phyloP scores from a whole-genome alignment of 2,113 vertebrate species.

The Carassius carassius region DNA sequence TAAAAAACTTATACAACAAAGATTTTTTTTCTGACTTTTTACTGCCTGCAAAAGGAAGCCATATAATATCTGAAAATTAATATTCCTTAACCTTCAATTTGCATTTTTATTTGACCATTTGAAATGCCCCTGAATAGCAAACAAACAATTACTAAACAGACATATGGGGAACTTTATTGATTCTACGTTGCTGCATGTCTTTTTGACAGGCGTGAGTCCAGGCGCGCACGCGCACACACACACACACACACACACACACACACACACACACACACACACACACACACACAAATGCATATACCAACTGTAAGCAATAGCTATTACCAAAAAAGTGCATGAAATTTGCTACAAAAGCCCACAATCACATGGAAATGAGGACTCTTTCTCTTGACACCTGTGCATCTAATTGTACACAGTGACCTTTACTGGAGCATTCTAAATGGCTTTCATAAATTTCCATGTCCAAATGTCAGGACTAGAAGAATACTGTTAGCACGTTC shows the following conservation, averaged over 20 bases:
- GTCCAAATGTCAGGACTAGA: constrained; percentile 68
- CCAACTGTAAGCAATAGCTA: not conserved
- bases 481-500: constrained; percentile 51
- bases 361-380: constrained; percentile 45
- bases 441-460: constrained; percentile 63
- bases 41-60: not conserved
- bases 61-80: not conserved
- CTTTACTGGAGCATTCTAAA: constrained; percentile 62
- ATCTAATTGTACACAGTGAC: constrained; percentile 64
- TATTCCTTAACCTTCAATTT: not conserved
- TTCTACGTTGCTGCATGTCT: not conserved
- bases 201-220: not conserved
- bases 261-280: not conserved
- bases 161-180: constrained; percentile 14
- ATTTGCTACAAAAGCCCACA: constrained; percentile 51
- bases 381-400: constrained; percentile 36
- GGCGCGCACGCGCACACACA: not conserved
- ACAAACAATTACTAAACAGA: constrained; percentile 3
- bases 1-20: not conserved
- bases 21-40: not conserved
- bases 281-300: not conserved
- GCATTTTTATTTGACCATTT: not conserved
- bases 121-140: not conserved
- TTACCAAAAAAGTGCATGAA: constrained; percentile 17
- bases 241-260: not conserved